Evolutionary conservation across 1,140 invertebrate genomes (phyloP).

Genomic region (Latrodectus geometricus): DNA sequence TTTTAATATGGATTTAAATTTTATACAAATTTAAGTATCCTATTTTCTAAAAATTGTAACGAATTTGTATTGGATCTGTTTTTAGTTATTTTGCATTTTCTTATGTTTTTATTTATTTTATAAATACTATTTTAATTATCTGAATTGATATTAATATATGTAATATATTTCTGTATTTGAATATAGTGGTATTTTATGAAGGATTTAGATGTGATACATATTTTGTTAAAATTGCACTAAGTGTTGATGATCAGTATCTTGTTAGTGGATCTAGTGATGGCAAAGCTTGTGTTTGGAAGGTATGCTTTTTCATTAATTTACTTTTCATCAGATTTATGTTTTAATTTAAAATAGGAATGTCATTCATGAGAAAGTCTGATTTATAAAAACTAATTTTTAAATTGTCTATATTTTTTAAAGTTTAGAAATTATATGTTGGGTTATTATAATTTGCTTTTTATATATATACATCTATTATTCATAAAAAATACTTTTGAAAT

Average conservation of each 20-base stretch:
- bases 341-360: slow-evolving; percentile 8
- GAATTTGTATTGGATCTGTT: too few species aligned
- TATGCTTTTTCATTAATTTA: slow-evolving; percentile 51
- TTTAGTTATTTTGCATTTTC: too few species aligned
- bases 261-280: slow-evolving; percentile 87
- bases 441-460: too few species aligned
- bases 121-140: too few species aligned
- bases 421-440: too few species aligned
- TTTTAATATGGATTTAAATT: too few species aligned
- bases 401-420: neutral
- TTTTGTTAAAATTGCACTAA: slow-evolving; percentile 84
- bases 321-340: neutral
- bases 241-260: slow-evolving; percentile 82
- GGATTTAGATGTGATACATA: slow-evolving; percentile 83
- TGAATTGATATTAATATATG: neutral
- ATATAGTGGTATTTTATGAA: slow-evolving; percentile 66
- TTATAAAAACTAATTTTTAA: neutral
- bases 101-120: too few species aligned
- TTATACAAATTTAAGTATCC: too few species aligned
- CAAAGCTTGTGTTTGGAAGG: slow-evolving; percentile 85
- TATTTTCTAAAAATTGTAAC: too few species aligned
- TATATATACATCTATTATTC: too few species aligned
- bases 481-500: too few species aligned
- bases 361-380: neutral
- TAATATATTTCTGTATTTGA: slow-evolving; percentile 61